Conservation (phyloP, 2,113 vertebrate species). For the Illadopsis cleaveri region DNA sequence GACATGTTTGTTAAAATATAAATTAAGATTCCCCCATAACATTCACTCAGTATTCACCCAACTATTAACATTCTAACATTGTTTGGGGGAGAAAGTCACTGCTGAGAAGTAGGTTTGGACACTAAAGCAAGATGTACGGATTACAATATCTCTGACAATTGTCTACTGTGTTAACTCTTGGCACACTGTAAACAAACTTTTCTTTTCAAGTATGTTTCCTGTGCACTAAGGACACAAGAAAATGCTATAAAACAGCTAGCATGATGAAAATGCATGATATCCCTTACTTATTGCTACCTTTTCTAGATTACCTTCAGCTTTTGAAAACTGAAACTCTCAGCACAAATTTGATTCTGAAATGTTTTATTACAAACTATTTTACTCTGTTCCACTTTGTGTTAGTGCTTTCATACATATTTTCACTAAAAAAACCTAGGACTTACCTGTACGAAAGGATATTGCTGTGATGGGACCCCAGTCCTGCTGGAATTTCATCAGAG, state of each 20-base stretch:
- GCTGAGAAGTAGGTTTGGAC: background rate
- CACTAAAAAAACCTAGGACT: background rate
- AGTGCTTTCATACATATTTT: background rate
- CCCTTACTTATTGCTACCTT: background rate
- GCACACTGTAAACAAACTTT: background rate
- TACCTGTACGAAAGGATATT: slow-evolving; percentile 94
- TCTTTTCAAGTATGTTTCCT: background rate
- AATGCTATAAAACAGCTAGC: background rate
- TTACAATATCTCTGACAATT: background rate
- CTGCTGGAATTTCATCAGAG: slow-evolving; percentile 92
- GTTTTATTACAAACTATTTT: background rate
- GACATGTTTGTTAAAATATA: background rate
- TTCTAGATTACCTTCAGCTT: background rate
- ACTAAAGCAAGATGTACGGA: background rate
- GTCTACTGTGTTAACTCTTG: background rate
- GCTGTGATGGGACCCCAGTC: slow-evolving; percentile 95
- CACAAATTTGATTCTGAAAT: background rate
- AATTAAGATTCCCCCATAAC: background rate
- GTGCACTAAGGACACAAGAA: background rate
- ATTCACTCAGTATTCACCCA: background rate
- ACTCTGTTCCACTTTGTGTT: background rate
- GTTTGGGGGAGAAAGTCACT: background rate
- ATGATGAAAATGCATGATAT: background rate
- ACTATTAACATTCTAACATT: background rate
- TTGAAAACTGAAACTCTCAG: background rate